Evolutionary conservation across 2,797 vertebrate species (phyloP).

Genomic region (Gadopsis marmoratus): DNA sequence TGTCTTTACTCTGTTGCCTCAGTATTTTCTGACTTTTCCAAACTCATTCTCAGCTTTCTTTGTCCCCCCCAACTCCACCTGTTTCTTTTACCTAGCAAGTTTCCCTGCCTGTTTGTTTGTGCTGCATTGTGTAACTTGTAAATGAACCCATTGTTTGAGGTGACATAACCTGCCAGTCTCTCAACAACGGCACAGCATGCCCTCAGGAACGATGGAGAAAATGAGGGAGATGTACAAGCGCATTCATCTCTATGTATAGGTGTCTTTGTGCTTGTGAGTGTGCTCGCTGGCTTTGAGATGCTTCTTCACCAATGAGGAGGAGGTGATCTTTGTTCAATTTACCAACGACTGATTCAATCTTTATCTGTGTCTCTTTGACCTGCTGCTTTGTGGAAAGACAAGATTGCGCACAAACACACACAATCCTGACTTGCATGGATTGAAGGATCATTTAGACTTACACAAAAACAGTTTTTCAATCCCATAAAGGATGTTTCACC

Average conservation of each 20-base stretch:
- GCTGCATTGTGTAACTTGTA: slow-evolving; percentile 59
- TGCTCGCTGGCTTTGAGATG: slow-evolving; percentile 14
- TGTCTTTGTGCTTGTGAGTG: slow-evolving; percentile 45
- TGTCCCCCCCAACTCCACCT: background rate
- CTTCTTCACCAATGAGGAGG: slow-evolving; percentile 49
- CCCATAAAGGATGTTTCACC: slow-evolving; percentile 19
- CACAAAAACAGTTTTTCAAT: slow-evolving; percentile 8
- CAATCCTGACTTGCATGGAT: slow-evolving; percentile 2
- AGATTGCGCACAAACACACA: background rate
- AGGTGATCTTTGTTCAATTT: slow-evolving; percentile 60
- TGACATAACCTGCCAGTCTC: slow-evolving; percentile 62
- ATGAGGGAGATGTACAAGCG: slow-evolving; percentile 21
- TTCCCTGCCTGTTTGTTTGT: slow-evolving; percentile 53
- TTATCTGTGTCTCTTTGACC: slow-evolving; percentile 44
- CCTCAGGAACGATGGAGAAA: slow-evolving; percentile 31
- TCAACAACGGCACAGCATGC: slow-evolving; percentile 35
- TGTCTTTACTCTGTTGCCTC: slow-evolving; percentile 47
- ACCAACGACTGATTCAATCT: slow-evolving; percentile 23
- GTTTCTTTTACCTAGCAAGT: slow-evolving; percentile 33
- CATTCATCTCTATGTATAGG: slow-evolving; percentile 43
- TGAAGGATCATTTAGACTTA: slow-evolving; percentile 25
- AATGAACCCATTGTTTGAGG: slow-evolving; percentile 68
- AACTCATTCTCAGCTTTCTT: slow-evolving; percentile 47
- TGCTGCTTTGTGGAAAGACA: slow-evolving; percentile 25
- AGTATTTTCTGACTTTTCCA: slow-evolving; percentile 55